phyloP scores from a whole-genome alignment of 2,888 invertebrate genomes.

The Diarsia brunnea region DNA sequence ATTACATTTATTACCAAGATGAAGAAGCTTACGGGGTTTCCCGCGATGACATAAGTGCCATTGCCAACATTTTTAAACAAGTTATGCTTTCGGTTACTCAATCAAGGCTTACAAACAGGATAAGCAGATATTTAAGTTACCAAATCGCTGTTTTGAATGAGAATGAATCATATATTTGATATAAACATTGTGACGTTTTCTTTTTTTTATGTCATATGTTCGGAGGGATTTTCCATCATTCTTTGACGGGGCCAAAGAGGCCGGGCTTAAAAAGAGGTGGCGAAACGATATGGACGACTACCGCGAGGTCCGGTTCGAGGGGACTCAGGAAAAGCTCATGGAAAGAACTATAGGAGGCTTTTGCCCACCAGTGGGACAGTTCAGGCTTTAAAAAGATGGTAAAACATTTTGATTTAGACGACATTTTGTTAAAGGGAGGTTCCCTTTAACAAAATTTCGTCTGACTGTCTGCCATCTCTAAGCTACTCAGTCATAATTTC shows the following conservation, averaged over 20 bases:
- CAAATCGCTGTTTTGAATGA: conserved; percentile 5
- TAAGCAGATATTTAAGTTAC: conserved; percentile 28
- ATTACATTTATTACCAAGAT: no score
- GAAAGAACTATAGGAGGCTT: no score
- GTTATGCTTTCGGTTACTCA: conserved; percentile 37
- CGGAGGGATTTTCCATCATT: no score
- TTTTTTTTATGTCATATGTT: no score
- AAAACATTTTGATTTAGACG: no score
- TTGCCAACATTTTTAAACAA: conserved; percentile 22
- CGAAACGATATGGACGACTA: no score
- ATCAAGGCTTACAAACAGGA: conserved; percentile 43
- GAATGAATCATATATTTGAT: not conserved
- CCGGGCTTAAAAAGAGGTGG: no score
- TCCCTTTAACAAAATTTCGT: not conserved
- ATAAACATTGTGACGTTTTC: not conserved
- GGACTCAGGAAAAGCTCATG: no score
- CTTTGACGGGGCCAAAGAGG: no score
- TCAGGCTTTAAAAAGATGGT: not conserved
- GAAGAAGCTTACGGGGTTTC: conserved; percentile 31
- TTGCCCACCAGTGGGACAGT: no score
- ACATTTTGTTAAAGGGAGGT: no score
- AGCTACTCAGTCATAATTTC: not conserved
- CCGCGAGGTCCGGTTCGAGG: no score
- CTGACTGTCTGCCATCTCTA: not conserved
- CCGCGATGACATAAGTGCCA: conserved; percentile 31